Base-by-base conservation (phyloP, 1,140 invertebrate species). In the Nymphalis io region DNA sequence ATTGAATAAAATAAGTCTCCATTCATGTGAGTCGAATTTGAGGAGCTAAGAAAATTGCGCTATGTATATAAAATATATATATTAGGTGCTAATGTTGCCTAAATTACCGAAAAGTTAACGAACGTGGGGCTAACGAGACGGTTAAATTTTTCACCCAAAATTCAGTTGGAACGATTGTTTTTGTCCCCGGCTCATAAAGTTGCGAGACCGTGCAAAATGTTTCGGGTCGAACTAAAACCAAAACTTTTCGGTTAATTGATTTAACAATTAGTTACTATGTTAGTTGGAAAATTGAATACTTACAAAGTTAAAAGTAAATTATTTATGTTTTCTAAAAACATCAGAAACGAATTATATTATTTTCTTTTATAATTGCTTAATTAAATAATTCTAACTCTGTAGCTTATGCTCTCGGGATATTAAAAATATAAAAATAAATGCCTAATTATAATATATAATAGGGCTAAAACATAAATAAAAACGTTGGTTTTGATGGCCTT, bases 141-240 rank as follows among this genome's bases (percentile, higher is more conserved):
- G 27, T 53, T 68, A 68, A 57, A 68, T 68, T 68, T 68, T 68
- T 68, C 39, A 51, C 23, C 59, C 59, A 10, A 21, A 42, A n/a
- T 16, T 12, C 20, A 48, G 20, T 21, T 12, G 38, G 11, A 27
- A 27, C 20, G 18, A 48, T 57, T 44, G 59, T 68, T 68, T 68
- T 68, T 61, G 59, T 61, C 66, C 16, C 46, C 33, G n/a, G 16
- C 18, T 55, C 23, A 12, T 21, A 63, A 53, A 63, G 61, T 63
- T 63, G 61, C n/a, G 42, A 20, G 15, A 20, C 18, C 51, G 27
- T 63, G 61, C 61, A 18, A 53, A 63, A 39, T 53, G 51, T 44
- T 39, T 51, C 27, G 51, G 46, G 61, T 38, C 23, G 27, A 51
- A 62, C 60, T 38, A 38, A 53, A 63, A 63, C 44, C 16, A 11